phyloP scores from a whole-genome alignment of 2,113 vertebrate species.

The Mohoua ochrocephala region DNA sequence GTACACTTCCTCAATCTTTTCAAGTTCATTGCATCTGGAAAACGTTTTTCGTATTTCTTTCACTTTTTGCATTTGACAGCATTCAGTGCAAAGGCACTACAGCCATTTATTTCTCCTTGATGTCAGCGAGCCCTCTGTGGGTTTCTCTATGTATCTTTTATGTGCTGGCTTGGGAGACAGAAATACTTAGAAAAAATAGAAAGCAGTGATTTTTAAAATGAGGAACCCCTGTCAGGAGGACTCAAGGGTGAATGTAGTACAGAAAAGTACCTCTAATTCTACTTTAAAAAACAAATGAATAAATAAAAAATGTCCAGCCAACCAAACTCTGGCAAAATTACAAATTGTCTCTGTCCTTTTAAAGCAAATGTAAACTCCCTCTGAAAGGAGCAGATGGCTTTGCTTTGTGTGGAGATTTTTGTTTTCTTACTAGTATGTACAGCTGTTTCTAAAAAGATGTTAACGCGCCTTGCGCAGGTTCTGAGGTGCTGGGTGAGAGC shows the following conservation, averaged over 20 bases:
- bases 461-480: too few relatives aligned
- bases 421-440: background rate
- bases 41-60: background rate
- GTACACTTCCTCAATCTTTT: background rate
- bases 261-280: background rate
- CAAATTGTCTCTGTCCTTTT: background rate
- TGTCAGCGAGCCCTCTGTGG: background rate
- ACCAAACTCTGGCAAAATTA: background rate
- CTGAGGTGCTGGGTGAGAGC: too few relatives aligned
- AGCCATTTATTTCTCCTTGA: background rate
- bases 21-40: background rate
- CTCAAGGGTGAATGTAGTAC: background rate
- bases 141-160: rapidly evolving
- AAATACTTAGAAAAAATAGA: background rate
- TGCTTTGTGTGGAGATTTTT: background rate
- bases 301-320: background rate
- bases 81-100: background rate
- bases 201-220: background rate
- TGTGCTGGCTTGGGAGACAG: background rate
- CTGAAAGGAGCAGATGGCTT: conserved; percentile 8
- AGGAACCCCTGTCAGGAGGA: background rate
- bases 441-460: background rate
- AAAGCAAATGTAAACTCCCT: background rate
- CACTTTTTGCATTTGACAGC: background rate
- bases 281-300: background rate